Conservation (phyloP, 1,140 invertebrate genomes). For the Trichonephila clavata region DNA sequence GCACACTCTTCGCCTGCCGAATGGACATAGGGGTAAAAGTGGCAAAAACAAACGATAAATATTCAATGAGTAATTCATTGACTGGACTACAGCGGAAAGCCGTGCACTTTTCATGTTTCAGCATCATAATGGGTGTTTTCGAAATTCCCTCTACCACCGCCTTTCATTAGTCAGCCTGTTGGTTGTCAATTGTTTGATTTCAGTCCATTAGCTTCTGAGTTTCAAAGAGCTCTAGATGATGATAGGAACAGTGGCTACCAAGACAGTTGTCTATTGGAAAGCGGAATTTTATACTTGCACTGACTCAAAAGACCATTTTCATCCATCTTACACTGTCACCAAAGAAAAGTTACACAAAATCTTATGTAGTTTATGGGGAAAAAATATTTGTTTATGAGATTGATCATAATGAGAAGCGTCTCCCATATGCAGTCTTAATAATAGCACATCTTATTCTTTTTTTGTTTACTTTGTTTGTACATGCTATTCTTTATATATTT, state of each 20-base stretch:
- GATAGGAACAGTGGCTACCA: conserved; percentile 16
- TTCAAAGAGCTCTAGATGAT: conserved; percentile 20
- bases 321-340: conserved; percentile 41
- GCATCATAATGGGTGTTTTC: conserved; percentile 57
- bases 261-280: conserved; percentile 6
- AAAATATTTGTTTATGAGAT: not conserved
- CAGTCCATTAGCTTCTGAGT: conserved; percentile 44
- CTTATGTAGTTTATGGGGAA: not conserved
- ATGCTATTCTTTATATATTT: too few relatives aligned
- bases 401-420: not conserved
- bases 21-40: conserved; percentile 20
- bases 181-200: conserved; percentile 61
- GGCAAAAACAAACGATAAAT: conserved; percentile 73
- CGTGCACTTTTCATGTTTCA: conserved; percentile 65
- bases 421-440: too few relatives aligned
- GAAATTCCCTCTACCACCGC: not conserved
- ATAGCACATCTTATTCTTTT: too few relatives aligned
- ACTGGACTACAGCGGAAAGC: conserved; percentile 36
- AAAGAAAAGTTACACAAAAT: not conserved
- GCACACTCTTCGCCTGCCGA: not conserved
- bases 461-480: too few relatives aligned
- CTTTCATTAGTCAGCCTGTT: conserved; percentile 24
- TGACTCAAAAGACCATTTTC: not conserved
- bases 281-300: not conserved
- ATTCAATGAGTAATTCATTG: conserved; percentile 72